A percentile compares a stretch with the other conserved stretches of the same genome.
Conservation (phyloP, 2,888 invertebrate genomes). For the Pharmacophagus antenor region DNA sequence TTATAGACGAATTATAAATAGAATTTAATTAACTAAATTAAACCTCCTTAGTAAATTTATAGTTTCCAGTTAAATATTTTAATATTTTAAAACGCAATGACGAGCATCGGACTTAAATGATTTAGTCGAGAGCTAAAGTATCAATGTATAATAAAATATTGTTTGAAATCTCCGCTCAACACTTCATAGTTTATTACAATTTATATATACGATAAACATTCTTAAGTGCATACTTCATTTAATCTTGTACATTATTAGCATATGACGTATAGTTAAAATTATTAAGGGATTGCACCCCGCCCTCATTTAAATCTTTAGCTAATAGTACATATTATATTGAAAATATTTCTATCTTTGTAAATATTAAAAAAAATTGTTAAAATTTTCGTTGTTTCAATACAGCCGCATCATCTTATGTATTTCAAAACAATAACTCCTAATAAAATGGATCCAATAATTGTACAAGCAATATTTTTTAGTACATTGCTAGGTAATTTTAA, state of each 20-base stretch:
- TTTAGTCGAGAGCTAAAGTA: not conserved
- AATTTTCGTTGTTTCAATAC: too few relatives aligned
- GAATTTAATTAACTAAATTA: too few relatives aligned
- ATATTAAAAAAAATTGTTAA: not conserved
- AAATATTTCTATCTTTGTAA: not conserved
- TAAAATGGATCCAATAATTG: too few relatives aligned
- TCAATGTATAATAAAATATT: not conserved
- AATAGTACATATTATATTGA: not conserved
- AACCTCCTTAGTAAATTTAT: too few relatives aligned
- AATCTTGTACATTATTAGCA: constrained; percentile 11
- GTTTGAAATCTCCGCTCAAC: constrained; percentile 8
- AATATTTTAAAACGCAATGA: too few relatives aligned
- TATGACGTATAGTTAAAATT: constrained; percentile 4
- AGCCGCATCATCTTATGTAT: not conserved
- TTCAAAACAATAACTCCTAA: too few relatives aligned
- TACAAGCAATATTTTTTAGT: too few relatives aligned
- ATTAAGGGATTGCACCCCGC: constrained; percentile 13
- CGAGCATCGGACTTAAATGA: too few relatives aligned
- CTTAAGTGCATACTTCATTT: constrained; percentile 17
- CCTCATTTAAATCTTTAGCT: not conserved
- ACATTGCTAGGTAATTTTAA: too few relatives aligned
- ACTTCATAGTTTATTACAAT: not conserved
- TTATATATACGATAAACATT: constrained; percentile 10
- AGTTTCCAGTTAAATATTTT: too few relatives aligned
- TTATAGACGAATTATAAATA: too few relatives aligned